Base-by-base conservation (phyloP, 2,888 invertebrate genomes). In the Lycia hirtaria region DNA sequence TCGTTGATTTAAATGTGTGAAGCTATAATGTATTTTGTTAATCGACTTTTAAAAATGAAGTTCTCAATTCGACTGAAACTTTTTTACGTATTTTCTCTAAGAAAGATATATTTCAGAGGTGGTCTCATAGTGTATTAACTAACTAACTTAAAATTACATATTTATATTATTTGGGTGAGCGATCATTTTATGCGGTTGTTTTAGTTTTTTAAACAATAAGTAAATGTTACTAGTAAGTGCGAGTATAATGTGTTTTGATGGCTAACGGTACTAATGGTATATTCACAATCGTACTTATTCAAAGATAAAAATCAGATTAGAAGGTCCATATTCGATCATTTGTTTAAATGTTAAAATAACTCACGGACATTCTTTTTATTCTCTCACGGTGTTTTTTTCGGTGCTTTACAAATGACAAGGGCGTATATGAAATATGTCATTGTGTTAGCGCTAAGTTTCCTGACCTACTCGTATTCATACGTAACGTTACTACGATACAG, bases 401-500 rank as follows among this genome's bases (percentile, higher is more conserved):
- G 20, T 17, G 24, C 24, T 45, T 54, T 41, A 28, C 20, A 43
- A 33, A 37, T 20, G 43, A 49, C 55, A 49, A 49, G 50, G 56
- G 50, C 50, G 30, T 28, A 33, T 62, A 54, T 50, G 35, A 57
- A 53, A 54, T 56, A 54, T 57, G 50, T 60, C 48, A 65, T 67
- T 71, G 65, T 72, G 53, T 54, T 56, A 58, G 45, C 65, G 69
- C 62, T 65, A 65, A 67, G 53, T 49, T 56, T 49, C 68, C 66
- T 81, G 80, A 76, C 81, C 78, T 76, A 80, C 73, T 76, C 78
- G 51, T 68, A 63, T 63, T 76, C 78, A 55, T 69, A 64, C 65
- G 65, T 68, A 74, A 72, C 48, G 75, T 73, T 65, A 67, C 69
- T 73, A 71, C 76, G 76, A 72, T 75, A 75, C 64, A 73, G 69